Evolutionary conservation across 2,797 vertebrate species (phyloP).

Genomic region (Periparus ater): DNA sequence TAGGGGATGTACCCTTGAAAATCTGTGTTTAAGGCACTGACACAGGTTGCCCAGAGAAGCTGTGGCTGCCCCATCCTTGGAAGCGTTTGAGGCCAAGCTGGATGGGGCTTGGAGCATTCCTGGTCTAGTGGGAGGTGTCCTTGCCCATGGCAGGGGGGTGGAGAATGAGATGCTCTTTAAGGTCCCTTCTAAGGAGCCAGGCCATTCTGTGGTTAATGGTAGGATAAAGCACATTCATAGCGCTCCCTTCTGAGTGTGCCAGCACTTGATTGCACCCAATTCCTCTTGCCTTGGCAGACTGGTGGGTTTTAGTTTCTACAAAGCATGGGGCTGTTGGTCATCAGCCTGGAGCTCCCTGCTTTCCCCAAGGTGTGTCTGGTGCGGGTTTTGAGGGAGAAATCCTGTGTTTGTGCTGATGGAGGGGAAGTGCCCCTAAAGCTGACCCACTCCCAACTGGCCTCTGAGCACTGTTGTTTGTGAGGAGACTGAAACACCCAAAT

Average conservation of each 20-base stretch:
- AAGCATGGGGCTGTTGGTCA: fast-evolving
- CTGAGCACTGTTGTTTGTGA: not conserved
- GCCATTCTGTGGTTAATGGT: not conserved
- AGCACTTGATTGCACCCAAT: not conserved
- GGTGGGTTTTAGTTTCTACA: not conserved
- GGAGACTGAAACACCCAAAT: constrained; percentile 34
- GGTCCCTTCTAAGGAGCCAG: not conserved
- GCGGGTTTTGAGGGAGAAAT: not conserved
- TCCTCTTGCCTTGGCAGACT: not conserved
- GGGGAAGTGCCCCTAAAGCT: not conserved
- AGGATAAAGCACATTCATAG: not conserved
- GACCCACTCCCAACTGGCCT: not conserved
- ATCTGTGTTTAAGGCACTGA: not conserved
- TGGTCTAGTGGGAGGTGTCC: not conserved
- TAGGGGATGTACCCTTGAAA: not conserved
- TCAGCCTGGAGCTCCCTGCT: not conserved
- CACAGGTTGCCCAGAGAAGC: not conserved
- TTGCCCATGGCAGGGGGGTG: not conserved
- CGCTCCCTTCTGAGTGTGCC: not conserved
- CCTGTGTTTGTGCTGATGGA: not conserved
- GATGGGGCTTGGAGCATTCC: not conserved
- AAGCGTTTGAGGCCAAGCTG: not conserved
- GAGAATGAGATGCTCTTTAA: not conserved
- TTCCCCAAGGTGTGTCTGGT: not conserved
- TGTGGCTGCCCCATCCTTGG: not conserved